These are phyloP conservation scores for Alectoris magna DNA, from an alignment of 2,797 vertebrate genomes.

Conservation along the genomic window DNA sequence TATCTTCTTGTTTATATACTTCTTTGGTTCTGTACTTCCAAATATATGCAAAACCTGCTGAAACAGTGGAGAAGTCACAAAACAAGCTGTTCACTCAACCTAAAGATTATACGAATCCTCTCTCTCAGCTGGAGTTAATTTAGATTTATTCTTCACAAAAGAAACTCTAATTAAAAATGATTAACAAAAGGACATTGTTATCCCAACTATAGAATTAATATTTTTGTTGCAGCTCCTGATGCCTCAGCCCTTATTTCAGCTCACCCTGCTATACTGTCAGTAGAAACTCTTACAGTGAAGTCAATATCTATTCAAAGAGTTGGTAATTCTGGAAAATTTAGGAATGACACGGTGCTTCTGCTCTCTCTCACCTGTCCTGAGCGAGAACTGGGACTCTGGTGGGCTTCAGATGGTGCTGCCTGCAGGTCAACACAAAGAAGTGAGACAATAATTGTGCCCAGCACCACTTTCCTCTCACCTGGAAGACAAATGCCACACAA, in stretches of 20 bases:
- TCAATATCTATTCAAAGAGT: not conserved
- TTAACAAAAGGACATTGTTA: not conserved
- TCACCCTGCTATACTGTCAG: not conserved
- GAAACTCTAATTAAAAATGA: not conserved
- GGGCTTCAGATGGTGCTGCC: not conserved
- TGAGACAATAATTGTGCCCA: not conserved
- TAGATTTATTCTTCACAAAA: not conserved
- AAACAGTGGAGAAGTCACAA: not conserved
- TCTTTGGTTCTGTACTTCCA: not conserved
- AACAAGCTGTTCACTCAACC: not conserved
- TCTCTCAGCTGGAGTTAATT: not conserved
- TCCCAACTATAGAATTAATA: accelerated
- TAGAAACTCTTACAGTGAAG: not conserved
- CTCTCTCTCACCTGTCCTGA: not conserved
- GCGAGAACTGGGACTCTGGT: not conserved
- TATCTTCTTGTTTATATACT: not conserved
- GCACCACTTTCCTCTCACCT: not conserved
- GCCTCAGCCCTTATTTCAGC: not conserved
- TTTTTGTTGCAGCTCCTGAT: not conserved
- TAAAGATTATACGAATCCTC: not conserved
- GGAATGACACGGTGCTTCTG: not conserved
- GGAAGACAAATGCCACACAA: not conserved
- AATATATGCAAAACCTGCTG: not conserved
- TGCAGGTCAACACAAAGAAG: not conserved
- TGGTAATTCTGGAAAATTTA: not conserved